Conservation (phyloP, 2,797 vertebrate genomes). For the Pogoniulus pusillus region DNA sequence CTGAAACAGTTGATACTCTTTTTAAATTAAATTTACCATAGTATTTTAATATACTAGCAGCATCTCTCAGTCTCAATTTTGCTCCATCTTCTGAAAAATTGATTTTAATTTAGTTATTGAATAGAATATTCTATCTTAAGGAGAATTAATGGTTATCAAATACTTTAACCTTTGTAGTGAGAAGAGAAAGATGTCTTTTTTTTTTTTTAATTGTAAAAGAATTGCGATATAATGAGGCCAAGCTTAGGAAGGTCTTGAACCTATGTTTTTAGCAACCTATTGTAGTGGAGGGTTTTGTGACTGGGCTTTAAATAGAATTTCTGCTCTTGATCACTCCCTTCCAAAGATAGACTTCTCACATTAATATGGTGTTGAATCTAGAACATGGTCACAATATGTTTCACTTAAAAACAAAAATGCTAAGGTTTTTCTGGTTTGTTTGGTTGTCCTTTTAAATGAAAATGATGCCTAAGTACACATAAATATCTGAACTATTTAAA, state of each 20-base stretch:
- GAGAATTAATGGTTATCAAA: background rate
- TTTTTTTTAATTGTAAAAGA: background rate
- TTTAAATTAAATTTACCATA: background rate
- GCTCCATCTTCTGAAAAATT: background rate
- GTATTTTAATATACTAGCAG: background rate
- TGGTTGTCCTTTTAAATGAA: background rate
- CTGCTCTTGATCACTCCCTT: background rate
- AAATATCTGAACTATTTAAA: background rate
- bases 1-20: background rate
- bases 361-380: too few relatives aligned
- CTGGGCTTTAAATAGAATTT: background rate
- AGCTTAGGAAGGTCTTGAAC: background rate
- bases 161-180: background rate
- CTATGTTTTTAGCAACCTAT: background rate
- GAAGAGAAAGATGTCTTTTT: background rate
- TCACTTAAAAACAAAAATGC: background rate
- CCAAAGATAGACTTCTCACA: background rate
- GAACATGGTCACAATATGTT: background rate
- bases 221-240: background rate
- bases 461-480: background rate
- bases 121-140: background rate
- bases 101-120: background rate
- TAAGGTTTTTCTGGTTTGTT: background rate
- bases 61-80: background rate
- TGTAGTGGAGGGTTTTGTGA: background rate